phyloP scores from a whole-genome alignment of 2,113 vertebrate genomes.

The Natator depressus region DNA sequence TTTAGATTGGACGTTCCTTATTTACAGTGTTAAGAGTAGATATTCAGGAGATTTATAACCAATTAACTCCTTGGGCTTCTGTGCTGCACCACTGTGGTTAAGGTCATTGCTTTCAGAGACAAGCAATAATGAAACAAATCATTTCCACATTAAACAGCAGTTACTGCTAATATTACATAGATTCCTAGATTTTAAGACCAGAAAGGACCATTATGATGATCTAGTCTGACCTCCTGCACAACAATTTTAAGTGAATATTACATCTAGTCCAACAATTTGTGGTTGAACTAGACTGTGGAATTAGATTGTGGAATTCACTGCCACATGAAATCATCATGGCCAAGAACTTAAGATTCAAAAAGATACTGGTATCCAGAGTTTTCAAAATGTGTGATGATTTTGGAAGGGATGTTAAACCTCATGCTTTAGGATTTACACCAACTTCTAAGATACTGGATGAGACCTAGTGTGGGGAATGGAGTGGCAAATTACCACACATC shows the following conservation, averaged over 20 bases:
- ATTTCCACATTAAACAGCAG: background rate
- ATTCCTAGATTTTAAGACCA: background rate
- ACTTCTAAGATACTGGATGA: background rate
- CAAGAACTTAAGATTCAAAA: background rate
- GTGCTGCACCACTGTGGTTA: background rate
- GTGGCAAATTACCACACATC: background rate
- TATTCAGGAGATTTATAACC: background rate
- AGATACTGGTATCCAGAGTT: background rate
- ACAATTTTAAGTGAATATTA: background rate
- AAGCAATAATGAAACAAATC: background rate
- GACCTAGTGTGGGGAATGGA: background rate
- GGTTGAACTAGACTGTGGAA: conserved; percentile 34
- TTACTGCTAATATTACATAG: background rate
- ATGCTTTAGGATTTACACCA: background rate
- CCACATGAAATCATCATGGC: background rate
- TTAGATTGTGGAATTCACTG: background rate
- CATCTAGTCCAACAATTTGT: background rate
- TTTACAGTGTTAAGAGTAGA: background rate
- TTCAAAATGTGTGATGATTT: background rate
- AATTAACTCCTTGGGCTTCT: background rate
- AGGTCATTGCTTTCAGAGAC: background rate
- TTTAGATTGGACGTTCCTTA: background rate
- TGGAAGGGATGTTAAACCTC: background rate
- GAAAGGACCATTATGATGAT: background rate
- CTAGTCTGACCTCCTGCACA: background rate